These are phyloP conservation scores for Conchocele bisecta DNA, from an alignment of 2,888 invertebrate genomes.

Conservation along the genomic window DNA sequence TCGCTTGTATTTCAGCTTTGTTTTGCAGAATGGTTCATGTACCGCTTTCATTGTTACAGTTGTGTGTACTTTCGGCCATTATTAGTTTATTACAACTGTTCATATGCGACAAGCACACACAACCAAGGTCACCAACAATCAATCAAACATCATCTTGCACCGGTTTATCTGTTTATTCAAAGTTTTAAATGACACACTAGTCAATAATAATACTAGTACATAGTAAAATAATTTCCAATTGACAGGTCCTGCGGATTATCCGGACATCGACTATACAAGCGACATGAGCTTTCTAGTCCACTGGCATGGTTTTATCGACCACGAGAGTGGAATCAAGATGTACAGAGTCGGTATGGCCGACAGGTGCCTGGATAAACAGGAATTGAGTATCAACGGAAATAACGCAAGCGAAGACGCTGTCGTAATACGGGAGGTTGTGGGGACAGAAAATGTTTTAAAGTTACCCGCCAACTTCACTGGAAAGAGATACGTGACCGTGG, in stretches of 20 bases:
- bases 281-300: conserved; percentile 29
- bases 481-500: conserved; percentile 38
- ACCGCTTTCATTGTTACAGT: no score
- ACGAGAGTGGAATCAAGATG: conserved; percentile 64
- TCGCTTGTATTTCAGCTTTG: no score
- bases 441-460: conserved; percentile 9
- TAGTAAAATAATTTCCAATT: background rate
- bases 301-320: conserved; percentile 68
- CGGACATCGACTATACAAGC: conserved; percentile 65
- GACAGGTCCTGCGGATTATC: conserved; percentile 26
- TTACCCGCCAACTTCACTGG: conserved; percentile 37
- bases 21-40: no score
- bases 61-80: no score
- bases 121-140: no score
- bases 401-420: background rate
- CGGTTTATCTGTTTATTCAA: no score
- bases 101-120: no score
- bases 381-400: conserved; percentile 5
- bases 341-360: conserved; percentile 53
- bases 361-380: conserved; percentile 33
- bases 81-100: no score
- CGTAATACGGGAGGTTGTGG: background rate
- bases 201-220: no score
- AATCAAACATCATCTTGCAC: no score
- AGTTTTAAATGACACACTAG: no score